Evolutionary conservation across 2,113 vertebrate species (phyloP).

Genomic region (Cygnus buccinator): DNA sequence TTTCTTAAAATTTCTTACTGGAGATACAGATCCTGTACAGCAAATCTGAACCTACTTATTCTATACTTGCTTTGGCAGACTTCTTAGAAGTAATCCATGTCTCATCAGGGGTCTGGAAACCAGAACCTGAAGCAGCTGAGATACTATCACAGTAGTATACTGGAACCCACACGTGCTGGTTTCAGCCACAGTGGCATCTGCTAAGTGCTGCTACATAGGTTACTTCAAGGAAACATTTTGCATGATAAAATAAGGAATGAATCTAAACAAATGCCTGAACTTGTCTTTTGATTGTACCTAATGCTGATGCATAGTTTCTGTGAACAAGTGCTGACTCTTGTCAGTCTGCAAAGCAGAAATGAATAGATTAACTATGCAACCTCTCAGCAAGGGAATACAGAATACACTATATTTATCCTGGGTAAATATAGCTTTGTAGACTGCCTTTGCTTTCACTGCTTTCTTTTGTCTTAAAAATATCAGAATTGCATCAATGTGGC

Average conservation of each 20-base stretch:
- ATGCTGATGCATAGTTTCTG: background rate
- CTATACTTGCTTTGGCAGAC: background rate
- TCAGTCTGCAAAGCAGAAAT: constrained; percentile 20
- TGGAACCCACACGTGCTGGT: background rate
- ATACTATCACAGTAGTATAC: background rate
- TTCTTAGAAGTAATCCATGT: background rate
- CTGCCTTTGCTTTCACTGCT: background rate
- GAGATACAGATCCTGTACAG: background rate
- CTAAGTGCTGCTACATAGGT: background rate
- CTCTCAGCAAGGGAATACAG: background rate
- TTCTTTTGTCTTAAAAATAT: background rate
- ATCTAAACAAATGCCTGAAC: background rate
- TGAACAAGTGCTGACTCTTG: background rate
- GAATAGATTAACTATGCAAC: background rate
- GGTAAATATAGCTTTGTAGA: background rate
- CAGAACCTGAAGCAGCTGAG: background rate
- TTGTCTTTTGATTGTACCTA: background rate
- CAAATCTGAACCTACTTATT: background rate
- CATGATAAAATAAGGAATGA: background rate
- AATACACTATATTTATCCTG: background rate
- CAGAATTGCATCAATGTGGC: background rate
- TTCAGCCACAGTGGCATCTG: background rate
- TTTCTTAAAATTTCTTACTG: background rate
- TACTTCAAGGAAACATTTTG: background rate
- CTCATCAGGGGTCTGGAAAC: background rate